Evolutionary conservation across 2,888 invertebrate species (phyloP).

Genomic region (Vesta saturnalis): DNA sequence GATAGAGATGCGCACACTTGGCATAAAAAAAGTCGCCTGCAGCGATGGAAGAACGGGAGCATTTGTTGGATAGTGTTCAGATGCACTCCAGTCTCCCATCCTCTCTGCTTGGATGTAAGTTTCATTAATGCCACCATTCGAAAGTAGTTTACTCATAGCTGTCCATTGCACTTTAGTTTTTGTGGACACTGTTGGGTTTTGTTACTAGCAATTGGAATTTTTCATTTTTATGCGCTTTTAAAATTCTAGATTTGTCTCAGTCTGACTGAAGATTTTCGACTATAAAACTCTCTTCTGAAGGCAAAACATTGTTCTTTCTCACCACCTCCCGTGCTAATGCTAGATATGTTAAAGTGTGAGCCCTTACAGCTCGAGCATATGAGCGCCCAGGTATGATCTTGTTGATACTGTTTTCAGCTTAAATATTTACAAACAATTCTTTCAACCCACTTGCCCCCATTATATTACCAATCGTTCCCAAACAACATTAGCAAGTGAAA

Average conservation of each 20-base stretch:
- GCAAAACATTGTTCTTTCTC: not conserved
- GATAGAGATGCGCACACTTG: constrained; percentile 2
- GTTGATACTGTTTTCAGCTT: constrained; percentile 43
- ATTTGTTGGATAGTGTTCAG: not conserved
- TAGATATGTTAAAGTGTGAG: too few relatives aligned
- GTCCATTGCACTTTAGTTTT: not conserved
- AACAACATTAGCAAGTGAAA: too few relatives aligned
- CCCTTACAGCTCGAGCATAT: too few relatives aligned
- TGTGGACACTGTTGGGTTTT: too few relatives aligned
- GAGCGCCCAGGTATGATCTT: constrained; percentile 48
- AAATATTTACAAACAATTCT: constrained; percentile 43
- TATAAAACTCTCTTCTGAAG: not conserved
- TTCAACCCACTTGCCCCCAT: constrained; percentile 45
- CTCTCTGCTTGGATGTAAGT: constrained; percentile 5
- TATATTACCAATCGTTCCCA: too few relatives aligned
- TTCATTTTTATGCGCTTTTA: constrained; percentile 7
- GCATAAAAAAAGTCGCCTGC: constrained; percentile 10
- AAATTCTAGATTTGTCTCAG: constrained; percentile 12
- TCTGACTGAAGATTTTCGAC: not conserved
- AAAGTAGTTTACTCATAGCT: constrained; percentile 10
- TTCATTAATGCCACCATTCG: too few relatives aligned
- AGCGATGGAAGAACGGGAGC: not conserved
- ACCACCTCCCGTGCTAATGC: not conserved
- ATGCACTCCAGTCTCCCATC: constrained; percentile 10
- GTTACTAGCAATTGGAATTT: not conserved